Base-by-base conservation (phyloP, 2,888 invertebrate species). In the Tachina fera region DNA sequence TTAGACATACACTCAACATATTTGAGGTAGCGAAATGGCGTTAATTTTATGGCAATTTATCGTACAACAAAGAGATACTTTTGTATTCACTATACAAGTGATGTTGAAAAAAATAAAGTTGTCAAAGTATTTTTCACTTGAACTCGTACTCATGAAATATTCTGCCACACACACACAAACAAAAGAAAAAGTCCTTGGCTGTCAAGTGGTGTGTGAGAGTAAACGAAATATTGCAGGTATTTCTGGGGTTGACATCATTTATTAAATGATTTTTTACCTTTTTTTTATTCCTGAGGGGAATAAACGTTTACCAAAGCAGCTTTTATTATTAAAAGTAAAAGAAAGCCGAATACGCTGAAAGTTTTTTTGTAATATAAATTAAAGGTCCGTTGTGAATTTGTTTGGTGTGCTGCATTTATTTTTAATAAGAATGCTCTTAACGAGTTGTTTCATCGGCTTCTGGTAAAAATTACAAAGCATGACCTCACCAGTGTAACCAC, bases 81-180 rank as follows among this genome's bases (percentile, higher is more conserved):
- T 31, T 74, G 65, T 51, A 60, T 67, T 8, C 14, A 39, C 22
- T 22, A 72, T 58, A 19, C 22, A 67, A 67, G 80, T 74, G 68
- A 56, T 76, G 58, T 31, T 2, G 22, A 22, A 31, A 31, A 31
- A 31, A 65, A 68, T 51, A 75, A 81, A 61, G 76, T 68, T 86
- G 72, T 68, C 61, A 83, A 86, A 76, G 83, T 83, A 86, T 79
- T 86, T 86, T 76, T 63, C 86, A 83, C 86, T 86, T 83, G 67
- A 75, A 72, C 41, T 49, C n/a, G n/a, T 58, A 11, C 45, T 67
- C 45, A 77, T 78, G 13, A 61, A 65, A 80, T 79, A 79, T 81
- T 74, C 60, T 51, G 41, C 43, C 47, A 61, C 63, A 47, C 13
- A 39, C 22, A 1, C 1, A 31, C 31, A 31, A 5, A 31, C 31